Conservation (phyloP, 2,888 invertebrate genomes). For the Bombyx huttoni region DNA sequence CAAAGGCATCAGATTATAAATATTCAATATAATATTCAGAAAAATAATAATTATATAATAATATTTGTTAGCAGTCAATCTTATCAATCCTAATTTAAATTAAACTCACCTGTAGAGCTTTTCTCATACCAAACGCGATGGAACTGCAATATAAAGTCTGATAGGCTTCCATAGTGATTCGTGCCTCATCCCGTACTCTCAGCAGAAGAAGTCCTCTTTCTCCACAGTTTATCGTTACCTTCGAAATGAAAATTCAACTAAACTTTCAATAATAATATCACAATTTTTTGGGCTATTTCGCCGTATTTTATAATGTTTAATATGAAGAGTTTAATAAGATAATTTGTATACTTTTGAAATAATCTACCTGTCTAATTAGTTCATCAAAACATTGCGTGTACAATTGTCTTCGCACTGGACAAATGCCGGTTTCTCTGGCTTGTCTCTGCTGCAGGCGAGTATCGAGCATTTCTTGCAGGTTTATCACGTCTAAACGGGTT, state of each 20-base stretch:
- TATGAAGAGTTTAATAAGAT: too few species aligned
- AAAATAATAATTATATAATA: too few species aligned
- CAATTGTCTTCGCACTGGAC: constrained; percentile 92
- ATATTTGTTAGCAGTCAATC: too few species aligned
- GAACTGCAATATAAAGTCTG: constrained; percentile 97
- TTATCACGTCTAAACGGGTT: constrained; percentile 94
- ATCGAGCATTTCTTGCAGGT: constrained; percentile 96
- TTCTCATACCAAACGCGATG: constrained; percentile 97
- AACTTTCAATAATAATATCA: neutral
- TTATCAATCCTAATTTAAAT: too few species aligned
- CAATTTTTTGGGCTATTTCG: neutral
- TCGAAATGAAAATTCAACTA: constrained; percentile 19
- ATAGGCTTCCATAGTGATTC: constrained; percentile 97
- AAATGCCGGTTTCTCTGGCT: constrained; percentile 96
- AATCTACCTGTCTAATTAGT: constrained; percentile 55
- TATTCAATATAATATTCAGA: too few species aligned
- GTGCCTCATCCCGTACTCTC: constrained; percentile 94
- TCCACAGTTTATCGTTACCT: constrained; percentile 97
- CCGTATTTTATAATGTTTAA: too few species aligned
- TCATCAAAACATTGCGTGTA: constrained; percentile 96
- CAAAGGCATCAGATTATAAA: too few species aligned
- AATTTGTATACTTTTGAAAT: too few species aligned
- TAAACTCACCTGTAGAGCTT: constrained; percentile 86
- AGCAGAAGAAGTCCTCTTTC: constrained; percentile 94
- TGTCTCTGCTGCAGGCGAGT: constrained; percentile 90